Conservation (phyloP, 1,140 invertebrate species). For the Bombus polaris region DNA sequence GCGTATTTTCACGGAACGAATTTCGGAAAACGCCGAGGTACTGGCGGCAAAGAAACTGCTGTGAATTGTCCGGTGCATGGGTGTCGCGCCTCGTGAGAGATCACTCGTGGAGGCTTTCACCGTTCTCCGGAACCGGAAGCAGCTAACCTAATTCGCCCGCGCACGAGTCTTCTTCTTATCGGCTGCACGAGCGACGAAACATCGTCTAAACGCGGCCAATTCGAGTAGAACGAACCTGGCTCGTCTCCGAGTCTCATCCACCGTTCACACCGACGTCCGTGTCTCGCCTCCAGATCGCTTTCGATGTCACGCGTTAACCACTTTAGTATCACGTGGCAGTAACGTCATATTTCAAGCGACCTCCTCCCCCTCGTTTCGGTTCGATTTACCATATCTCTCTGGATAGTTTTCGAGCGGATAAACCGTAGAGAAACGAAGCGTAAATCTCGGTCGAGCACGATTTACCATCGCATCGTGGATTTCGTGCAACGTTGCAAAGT, state of each 20-base stretch:
- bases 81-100: constrained; percentile 22
- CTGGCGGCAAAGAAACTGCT: background rate
- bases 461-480: background rate
- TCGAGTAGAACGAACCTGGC: background rate
- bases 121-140: constrained; percentile 41
- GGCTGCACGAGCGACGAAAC: background rate
- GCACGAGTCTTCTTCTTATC: constrained; percentile 6
- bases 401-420: background rate
- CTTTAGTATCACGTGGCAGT: no score
- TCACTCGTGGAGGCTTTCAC: constrained; percentile 45
- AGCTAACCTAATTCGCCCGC: constrained; percentile 34
- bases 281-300: no score
- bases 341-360: no score
- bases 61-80: background rate
- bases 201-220: background rate
- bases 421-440: background rate
- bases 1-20: background rate
- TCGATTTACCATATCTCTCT: background rate
- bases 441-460: background rate
- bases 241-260: background rate
- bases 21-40: background rate
- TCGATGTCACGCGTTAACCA: no score
- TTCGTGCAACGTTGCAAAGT: background rate
- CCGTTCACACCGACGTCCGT: no score
- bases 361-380: background rate